Conservation (phyloP, 2,888 invertebrate species). For the Sinohyriopsis cumingii region DNA sequence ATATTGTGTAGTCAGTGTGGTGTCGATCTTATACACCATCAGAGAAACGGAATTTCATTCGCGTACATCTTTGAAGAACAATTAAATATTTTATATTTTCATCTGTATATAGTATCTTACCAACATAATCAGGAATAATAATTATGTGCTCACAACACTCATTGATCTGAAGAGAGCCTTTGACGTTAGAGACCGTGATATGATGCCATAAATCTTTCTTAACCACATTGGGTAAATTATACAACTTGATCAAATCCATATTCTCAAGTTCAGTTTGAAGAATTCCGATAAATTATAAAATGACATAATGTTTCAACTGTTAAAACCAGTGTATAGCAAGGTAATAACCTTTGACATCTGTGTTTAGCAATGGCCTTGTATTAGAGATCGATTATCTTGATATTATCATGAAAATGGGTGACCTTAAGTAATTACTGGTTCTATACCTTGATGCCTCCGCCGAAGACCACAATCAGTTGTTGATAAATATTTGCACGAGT, state of each 20-base stretch:
- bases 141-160: neutral
- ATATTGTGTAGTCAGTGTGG: no score
- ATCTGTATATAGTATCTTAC: constrained; percentile 75
- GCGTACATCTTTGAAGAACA: no score
- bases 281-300: constrained; percentile 7
- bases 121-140: constrained; percentile 72
- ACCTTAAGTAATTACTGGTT: constrained; percentile 4
- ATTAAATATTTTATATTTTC: neutral
- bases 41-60: no score
- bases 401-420: neutral
- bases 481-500: no score
- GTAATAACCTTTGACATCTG: constrained; percentile 7
- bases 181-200: constrained; percentile 8
- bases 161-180: constrained; percentile 3
- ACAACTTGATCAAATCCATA: constrained; percentile 8
- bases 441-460: constrained; percentile 9
- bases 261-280: constrained; percentile 5
- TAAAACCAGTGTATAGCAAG: constrained; percentile 12
- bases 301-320: constrained; percentile 7
- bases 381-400: constrained; percentile 6
- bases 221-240: constrained; percentile 11
- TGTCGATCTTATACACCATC: no score
- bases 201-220: constrained; percentile 10
- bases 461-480: no score
- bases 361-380: constrained; percentile 12